Base-by-base conservation (phyloP, 2,888 invertebrate species). In the Gonocerus acuteangulatus region DNA sequence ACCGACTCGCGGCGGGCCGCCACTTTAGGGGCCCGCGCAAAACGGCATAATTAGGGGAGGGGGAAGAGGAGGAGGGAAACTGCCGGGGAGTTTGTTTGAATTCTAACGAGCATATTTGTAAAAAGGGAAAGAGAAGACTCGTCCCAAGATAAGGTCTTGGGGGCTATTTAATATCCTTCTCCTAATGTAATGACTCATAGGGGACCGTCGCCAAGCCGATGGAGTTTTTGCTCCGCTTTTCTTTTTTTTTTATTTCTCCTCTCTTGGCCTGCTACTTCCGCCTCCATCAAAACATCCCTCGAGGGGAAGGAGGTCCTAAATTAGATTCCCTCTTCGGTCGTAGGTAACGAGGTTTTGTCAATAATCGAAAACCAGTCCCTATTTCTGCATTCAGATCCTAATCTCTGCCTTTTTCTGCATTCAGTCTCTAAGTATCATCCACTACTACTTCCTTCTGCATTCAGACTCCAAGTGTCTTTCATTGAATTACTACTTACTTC, bases 121-220 rank as follows among this genome's bases (percentile, higher is more conserved):
- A 39, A 39, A 39, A 39, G 39, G 39, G 27, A 27, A 27, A 39
- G 39, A 15, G 39, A 39, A 39, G 15, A 4, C 4, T 4, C 3
- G 39, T 3, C 3, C n/a, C 9, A 39, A 39, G 39, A 39, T n/a
- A 39, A 15, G n/a, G 39, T 16, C 34, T 22, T 54, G 15, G 19
- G 39, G 39, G 54, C 22, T 7, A 21, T 21, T 19, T 54, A 42
- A 54, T 54, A 54, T 36, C 9, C 19, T 32, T 18, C 18, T 42
- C 54, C 22, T 54, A 54, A 54, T 54, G 54, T 54, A 54, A 54
- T 54, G 54, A 54, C 54, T 42, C 54, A 54, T 54, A 54, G 54
- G 54, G 54, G 54, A 54, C 54, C 42, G 36, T 13, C 54, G 6
- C 21, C 54, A 32, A 42, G 18, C 22, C 54, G 16, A 21, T 42